Evolutionary conservation across 2,888 invertebrate species (phyloP).

Genomic region (Diaphora mendica): DNA sequence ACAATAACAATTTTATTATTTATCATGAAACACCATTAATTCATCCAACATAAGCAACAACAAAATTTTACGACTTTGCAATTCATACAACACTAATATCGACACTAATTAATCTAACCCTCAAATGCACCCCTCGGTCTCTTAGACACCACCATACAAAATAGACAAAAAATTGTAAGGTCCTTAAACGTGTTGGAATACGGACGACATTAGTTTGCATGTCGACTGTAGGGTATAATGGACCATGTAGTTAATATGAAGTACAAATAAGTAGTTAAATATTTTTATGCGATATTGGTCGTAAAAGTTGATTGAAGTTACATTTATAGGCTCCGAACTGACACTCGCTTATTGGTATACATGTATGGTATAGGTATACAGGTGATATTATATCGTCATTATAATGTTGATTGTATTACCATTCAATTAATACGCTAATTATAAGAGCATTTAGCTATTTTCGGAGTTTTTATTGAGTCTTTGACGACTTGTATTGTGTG

Average conservation of each 20-base stretch:
- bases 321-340: constrained; percentile 72
- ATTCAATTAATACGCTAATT: constrained; percentile 8
- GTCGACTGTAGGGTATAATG: constrained; percentile 45
- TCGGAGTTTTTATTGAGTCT: background rate
- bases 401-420: constrained; percentile 23
- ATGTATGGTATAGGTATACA: constrained; percentile 47
- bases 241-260: constrained; percentile 77
- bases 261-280: constrained; percentile 85
- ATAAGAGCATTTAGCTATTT: background rate
- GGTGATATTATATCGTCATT: constrained; percentile 34
- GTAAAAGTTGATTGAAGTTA: constrained; percentile 83
- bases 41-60: constrained; percentile 24
- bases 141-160: constrained; percentile 26
- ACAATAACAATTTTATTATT: background rate
- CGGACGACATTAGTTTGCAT: constrained; percentile 48
- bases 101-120: constrained; percentile 69
- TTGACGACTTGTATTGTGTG: background rate
- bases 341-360: constrained; percentile 64
- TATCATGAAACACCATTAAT: background rate
- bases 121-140: constrained; percentile 44
- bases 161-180: constrained; percentile 34
- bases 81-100: constrained; percentile 66
- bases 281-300: constrained; percentile 82
- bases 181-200: constrained; percentile 46
- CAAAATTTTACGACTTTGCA: constrained; percentile 54